Evolutionary conservation across 2,113 vertebrate genomes (phyloP).

Genomic region (Periophthalmus modestus): DNA sequence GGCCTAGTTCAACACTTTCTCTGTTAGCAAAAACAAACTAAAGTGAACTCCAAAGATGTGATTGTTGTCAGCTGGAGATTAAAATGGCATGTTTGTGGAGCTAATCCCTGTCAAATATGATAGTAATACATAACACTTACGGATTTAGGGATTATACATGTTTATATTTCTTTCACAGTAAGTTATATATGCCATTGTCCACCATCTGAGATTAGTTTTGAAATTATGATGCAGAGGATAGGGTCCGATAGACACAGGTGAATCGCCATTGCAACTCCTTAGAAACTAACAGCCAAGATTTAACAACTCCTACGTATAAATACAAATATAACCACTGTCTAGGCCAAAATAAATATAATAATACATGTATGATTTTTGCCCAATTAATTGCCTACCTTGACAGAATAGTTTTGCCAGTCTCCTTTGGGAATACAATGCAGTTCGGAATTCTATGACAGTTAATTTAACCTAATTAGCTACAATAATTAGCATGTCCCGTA

Average conservation of each 20-base stretch:
- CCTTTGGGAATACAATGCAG: neutral
- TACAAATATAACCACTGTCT: neutral
- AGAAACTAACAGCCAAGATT: neutral
- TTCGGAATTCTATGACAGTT: neutral
- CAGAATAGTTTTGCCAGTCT: neutral
- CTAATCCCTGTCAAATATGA: too few species aligned
- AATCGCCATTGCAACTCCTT: neutral
- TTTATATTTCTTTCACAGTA: too few species aligned
- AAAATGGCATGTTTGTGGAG: too few species aligned
- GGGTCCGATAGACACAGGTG: neutral
- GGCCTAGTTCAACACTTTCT: too few species aligned
- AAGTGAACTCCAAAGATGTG: too few species aligned
- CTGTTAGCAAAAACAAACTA: too few species aligned
- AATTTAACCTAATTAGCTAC: constrained; percentile 2
- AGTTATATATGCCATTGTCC: too few species aligned
- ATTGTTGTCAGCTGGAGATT: too few species aligned
- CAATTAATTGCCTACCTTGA: neutral
- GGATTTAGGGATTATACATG: too few species aligned
- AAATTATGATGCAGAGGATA: too few species aligned
- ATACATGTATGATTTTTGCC: neutral
- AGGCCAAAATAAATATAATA: neutral
- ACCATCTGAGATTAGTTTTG: too few species aligned
- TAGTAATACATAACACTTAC: too few species aligned
- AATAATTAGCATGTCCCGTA: neutral
- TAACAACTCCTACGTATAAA: neutral